phyloP scores from a whole-genome alignment of 2,888 invertebrate species.

The Stenolophus ochropezus region DNA sequence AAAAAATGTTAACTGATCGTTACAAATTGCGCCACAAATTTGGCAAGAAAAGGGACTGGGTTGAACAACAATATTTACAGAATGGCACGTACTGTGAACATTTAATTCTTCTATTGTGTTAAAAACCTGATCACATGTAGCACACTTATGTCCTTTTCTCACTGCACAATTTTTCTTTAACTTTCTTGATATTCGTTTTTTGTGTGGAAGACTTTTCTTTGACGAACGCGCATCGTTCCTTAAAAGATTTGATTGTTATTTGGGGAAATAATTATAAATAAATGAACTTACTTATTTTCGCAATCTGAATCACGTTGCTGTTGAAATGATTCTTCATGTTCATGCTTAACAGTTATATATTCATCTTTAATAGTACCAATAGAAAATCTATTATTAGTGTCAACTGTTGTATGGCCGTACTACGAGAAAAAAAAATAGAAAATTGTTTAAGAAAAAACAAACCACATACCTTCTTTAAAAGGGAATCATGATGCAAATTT shows the following conservation, averaged over 20 bases:
- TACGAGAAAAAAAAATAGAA: conserved; percentile 15
- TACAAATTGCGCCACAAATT: conserved; percentile 84
- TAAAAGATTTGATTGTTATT: conserved; percentile 55
- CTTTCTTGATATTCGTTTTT: conserved; percentile 88
- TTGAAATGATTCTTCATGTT: conserved; percentile 65
- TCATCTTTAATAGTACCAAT: conserved; percentile 63
- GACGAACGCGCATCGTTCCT: conserved; percentile 69
- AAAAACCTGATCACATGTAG: conserved; percentile 73
- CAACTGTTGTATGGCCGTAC: conserved; percentile 23
- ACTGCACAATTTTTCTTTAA: conserved; percentile 74
- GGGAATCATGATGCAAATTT: conserved; percentile 44
- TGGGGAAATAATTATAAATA: neutral
- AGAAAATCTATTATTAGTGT: conserved; percentile 62
- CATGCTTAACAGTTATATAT: conserved; percentile 65
- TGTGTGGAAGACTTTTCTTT: conserved; percentile 87
- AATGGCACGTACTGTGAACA: conserved; percentile 73
- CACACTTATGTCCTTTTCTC: conserved; percentile 71
- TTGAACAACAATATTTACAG: conserved; percentile 71
- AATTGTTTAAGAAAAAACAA: neutral
- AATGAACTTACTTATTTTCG: conserved; percentile 64
- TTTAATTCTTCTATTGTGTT: conserved; percentile 71
- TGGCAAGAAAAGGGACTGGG: conserved; percentile 82
- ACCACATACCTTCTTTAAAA: conserved; percentile 43
- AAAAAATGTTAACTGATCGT: conserved; percentile 88
- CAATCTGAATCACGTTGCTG: conserved; percentile 68